phyloP scores from a whole-genome alignment of 2,797 vertebrate genomes.

The Trematomus bernacchii region DNA sequence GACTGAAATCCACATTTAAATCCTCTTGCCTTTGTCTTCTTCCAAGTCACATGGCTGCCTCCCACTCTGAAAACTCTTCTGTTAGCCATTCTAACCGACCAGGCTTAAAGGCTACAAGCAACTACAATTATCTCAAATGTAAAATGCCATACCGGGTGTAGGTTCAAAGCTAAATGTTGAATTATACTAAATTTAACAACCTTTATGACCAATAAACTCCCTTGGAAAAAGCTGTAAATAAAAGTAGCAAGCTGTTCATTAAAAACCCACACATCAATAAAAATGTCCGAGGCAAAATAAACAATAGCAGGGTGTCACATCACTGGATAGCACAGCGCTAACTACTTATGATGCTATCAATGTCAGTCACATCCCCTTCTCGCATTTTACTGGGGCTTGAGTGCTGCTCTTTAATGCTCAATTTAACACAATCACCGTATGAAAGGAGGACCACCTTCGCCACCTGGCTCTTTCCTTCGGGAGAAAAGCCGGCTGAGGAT shows the following conservation, averaged over 20 bases:
- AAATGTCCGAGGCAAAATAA: constrained; percentile 41
- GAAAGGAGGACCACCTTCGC: constrained; percentile 69
- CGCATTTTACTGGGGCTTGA: constrained; percentile 68
- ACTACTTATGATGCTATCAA: constrained; percentile 77
- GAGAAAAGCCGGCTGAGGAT: constrained; percentile 61
- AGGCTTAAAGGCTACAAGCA: constrained; percentile 20
- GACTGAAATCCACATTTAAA: constrained; percentile 69
- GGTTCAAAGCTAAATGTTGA: constrained; percentile 37
- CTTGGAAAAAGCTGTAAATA: constrained; percentile 32
- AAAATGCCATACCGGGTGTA: constrained; percentile 8
- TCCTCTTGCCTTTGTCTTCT: constrained; percentile 58
- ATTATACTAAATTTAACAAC: constrained; percentile 18
- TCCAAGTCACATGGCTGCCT: constrained; percentile 54
- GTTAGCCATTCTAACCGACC: constrained; percentile 20
- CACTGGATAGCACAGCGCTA: constrained; percentile 38
- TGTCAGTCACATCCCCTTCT: constrained; percentile 69
- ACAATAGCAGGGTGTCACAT: constrained; percentile 42
- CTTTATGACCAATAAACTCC: constrained; percentile 15
- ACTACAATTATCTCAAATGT: constrained; percentile 32
- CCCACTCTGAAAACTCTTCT: constrained; percentile 57
- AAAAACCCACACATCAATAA: constrained; percentile 40
- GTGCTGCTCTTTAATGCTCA: constrained; percentile 78
- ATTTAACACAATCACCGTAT: constrained; percentile 80
- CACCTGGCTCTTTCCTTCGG: constrained; percentile 60
- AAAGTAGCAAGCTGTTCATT: constrained; percentile 32